These are phyloP conservation scores for Empis livida DNA, from an alignment of 2,888 invertebrate genomes.

Conservation along the genomic window DNA sequence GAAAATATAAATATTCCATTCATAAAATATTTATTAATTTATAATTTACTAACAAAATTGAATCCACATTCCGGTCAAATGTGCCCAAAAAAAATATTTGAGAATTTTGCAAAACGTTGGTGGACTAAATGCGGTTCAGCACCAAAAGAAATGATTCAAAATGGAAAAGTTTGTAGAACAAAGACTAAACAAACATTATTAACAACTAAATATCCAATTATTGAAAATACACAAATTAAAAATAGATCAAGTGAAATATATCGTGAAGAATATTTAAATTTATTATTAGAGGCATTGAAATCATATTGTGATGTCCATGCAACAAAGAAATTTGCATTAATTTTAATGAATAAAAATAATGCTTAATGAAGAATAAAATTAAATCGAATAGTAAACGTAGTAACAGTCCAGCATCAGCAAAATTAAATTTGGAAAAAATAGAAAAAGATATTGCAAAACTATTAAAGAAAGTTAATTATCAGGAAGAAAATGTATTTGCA, in stretches of 20 bases:
- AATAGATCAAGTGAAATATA: conserved; percentile 8
- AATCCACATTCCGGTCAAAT: conserved; percentile 14
- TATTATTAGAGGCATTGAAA: conserved; percentile 22
- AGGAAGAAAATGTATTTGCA: conserved; percentile 6
- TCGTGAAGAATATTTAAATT: conserved; percentile 24
- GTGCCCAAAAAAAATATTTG: conserved; percentile 22
- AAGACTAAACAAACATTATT: too few species aligned
- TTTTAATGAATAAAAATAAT: background rate
- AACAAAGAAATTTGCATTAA: conserved; percentile 14
- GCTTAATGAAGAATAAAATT: background rate
- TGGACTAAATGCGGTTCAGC: conserved; percentile 13
- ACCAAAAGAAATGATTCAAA: conserved; percentile 9
- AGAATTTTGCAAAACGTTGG: conserved; percentile 26
- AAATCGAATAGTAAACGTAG: conserved; percentile 14
- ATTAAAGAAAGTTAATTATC: conserved; percentile 14
- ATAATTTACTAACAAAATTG: conserved; percentile 21
- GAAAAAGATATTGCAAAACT: conserved; percentile 15
- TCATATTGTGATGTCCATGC: conserved; percentile 25
- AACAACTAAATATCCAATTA: conserved; percentile 4
- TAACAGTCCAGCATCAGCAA: conserved; percentile 11
- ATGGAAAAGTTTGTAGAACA: background rate
- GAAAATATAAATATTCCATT: conserved; percentile 22
- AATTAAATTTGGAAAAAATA: conserved; percentile 15
- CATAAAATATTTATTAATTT: conserved; percentile 25
- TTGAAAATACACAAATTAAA: conserved; percentile 13